Percentiles rank a stretch among this genome's conserved stretches.
Conservation (phyloP, 2,888 invertebrate genomes). For the Drosophila recens region DNA sequence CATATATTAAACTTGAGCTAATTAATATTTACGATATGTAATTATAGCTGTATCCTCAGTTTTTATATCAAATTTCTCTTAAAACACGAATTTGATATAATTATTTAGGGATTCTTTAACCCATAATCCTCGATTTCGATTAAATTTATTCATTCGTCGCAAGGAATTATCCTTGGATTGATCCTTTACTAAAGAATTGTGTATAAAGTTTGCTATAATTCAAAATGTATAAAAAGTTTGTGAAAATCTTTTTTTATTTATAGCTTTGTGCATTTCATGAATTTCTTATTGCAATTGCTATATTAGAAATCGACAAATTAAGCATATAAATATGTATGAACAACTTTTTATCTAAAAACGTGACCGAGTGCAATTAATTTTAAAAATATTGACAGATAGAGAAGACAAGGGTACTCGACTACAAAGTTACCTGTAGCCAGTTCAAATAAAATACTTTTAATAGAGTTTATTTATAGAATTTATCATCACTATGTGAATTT, state of each 20-base stretch:
- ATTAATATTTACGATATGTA: neutral
- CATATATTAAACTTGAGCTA: neutral
- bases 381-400: neutral
- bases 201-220: too few species aligned
- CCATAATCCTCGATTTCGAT: neutral
- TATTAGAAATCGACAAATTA: neutral
- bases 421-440: conserved; percentile 1
- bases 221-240: neutral
- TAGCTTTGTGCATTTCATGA: conserved; percentile 6
- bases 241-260: neutral
- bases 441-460: neutral
- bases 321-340: conserved; percentile 15
- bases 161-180: too few species aligned
- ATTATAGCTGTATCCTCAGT: neutral
- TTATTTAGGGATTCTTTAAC: neutral
- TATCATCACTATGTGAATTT: neutral
- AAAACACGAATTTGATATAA: neutral
- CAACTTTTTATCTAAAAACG: conserved; percentile 1
- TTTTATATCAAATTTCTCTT: conserved; percentile 1
- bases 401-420: neutral
- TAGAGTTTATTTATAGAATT: neutral
- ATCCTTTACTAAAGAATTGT: too few species aligned
- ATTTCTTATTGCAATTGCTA: conserved; percentile 1
- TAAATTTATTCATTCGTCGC: too few species aligned
- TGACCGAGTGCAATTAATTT: conserved; percentile 17